Conservation (phyloP, 2,888 invertebrate genomes). For the Poecilobothrus nobilitatus region DNA sequence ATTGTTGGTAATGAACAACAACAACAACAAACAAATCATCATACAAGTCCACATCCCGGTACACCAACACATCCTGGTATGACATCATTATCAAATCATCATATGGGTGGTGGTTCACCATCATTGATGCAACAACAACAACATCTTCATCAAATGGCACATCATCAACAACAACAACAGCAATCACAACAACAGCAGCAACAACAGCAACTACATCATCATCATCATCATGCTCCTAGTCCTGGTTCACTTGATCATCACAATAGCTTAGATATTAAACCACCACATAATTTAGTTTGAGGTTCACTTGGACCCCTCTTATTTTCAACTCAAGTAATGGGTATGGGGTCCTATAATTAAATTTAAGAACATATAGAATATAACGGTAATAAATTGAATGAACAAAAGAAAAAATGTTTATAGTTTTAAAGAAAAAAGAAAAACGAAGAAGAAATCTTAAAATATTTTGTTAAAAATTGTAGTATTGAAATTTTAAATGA, state of each 20-base stretch:
- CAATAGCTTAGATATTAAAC: slow-evolving; percentile 64
- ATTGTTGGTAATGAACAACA: slow-evolving; percentile 26
- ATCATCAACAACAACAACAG: slow-evolving; percentile 33
- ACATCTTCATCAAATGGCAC: slow-evolving; percentile 39
- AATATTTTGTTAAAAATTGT: not conserved
- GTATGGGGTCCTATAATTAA: slow-evolving; percentile 26
- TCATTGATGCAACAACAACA: slow-evolving; percentile 42
- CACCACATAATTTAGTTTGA: slow-evolving; percentile 44
- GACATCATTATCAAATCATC: slow-evolving; percentile 40
- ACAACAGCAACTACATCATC: slow-evolving; percentile 33
- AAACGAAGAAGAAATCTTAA: too few species aligned
- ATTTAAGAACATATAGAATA: too few species aligned
- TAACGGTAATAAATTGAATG: too few species aligned
- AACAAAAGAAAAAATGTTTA: too few species aligned
- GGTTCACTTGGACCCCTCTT: slow-evolving; percentile 59
- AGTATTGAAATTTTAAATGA: not conserved
- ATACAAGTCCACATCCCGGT: slow-evolving; percentile 34
- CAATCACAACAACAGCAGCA: slow-evolving; percentile 23
- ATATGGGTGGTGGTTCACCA: slow-evolving; percentile 41
- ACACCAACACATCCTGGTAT: slow-evolving; percentile 42
- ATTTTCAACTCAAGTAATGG: slow-evolving; percentile 31
- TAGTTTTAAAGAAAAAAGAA: too few species aligned
- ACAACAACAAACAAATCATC: too few species aligned
- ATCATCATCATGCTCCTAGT: slow-evolving; percentile 44
- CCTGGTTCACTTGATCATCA: slow-evolving; percentile 52